Percentiles rank a stretch among this genome's conserved stretches.
These are phyloP conservation scores for Heterotilapia buettikoferi DNA, from an alignment of 2,113 vertebrate genomes.

Conservation along the genomic window DNA sequence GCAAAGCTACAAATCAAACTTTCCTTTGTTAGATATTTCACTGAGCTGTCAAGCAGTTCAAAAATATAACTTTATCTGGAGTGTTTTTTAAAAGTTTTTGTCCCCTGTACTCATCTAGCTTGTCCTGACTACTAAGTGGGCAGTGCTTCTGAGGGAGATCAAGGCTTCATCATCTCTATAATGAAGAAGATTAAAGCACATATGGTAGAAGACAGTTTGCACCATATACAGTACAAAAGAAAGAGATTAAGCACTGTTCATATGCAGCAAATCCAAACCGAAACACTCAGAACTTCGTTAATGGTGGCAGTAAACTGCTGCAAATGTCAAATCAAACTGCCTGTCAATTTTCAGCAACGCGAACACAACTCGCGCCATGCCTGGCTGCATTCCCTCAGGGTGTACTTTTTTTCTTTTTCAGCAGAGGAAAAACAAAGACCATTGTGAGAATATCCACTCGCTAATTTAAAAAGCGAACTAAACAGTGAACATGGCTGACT, in stretches of 20 bases:
- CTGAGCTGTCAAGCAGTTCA: neutral
- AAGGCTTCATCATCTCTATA: neutral
- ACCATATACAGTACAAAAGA: neutral
- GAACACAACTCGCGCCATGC: constrained; percentile 9
- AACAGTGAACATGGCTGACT: constrained; percentile 56
- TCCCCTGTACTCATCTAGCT: neutral
- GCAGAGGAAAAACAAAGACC: constrained; percentile 37
- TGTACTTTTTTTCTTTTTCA: neutral
- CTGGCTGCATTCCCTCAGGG: constrained; percentile 30
- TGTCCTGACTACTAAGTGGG: neutral
- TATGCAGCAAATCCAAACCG: neutral
- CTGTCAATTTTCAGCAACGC: constrained; percentile 12
- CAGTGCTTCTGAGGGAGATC: neutral
- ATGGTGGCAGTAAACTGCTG: neutral
- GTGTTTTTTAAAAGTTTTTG: neutral
- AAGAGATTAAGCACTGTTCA: neutral
- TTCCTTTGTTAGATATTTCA: neutral
- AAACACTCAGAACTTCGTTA: constrained; percentile 9
- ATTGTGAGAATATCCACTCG: constrained; percentile 39
- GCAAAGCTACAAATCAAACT: neutral
- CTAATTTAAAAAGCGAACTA: constrained; percentile 60
- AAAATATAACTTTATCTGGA: neutral
- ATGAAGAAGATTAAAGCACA: neutral
- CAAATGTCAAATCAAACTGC: constrained; percentile 26
- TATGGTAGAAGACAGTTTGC: neutral